A percentile compares a stretch with the other conserved stretches of the same genome.
Evolutionary conservation across 1,140 invertebrate genomes (phyloP).

Genomic region (Adoxophyes honmai): DNA sequence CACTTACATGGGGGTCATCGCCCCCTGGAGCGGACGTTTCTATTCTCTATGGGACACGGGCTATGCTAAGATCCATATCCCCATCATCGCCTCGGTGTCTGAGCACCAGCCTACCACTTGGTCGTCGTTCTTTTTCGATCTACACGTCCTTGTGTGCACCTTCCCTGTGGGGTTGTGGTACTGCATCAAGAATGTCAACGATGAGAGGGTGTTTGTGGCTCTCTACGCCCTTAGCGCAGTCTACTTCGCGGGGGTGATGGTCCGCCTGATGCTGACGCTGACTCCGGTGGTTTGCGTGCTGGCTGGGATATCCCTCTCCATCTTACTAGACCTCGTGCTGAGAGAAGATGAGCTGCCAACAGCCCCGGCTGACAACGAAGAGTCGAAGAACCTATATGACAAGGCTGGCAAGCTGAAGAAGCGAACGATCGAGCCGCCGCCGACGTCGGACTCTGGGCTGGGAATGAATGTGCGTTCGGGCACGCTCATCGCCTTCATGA

Average conservation of each 20-base stretch:
- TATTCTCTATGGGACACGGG: slow-evolving; percentile 99
- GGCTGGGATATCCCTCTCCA: slow-evolving; percentile 96
- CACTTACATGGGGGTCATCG: slow-evolving; percentile 95
- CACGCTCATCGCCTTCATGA: slow-evolving; percentile 92
- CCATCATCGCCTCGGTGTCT: slow-evolving; percentile 99
- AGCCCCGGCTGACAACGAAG: slow-evolving; percentile 37
- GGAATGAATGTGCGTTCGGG: slow-evolving; percentile 95
- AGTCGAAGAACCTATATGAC: slow-evolving; percentile 57
- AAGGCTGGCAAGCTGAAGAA: slow-evolving; percentile 91
- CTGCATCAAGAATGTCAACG: slow-evolving; percentile 98
- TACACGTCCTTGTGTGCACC: slow-evolving; percentile 97
- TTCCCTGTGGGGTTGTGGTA: slow-evolving; percentile 99
- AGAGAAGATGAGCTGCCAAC: slow-evolving; percentile 83
- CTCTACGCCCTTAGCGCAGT: slow-evolving; percentile 98
- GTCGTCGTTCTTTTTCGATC: slow-evolving; percentile 99
- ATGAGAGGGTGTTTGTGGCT: slow-evolving; percentile 98
- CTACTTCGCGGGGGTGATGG: slow-evolving; percentile 99
- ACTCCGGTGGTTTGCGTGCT: slow-evolving; percentile 99
- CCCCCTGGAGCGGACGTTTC: slow-evolving; percentile 99
- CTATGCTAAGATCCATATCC: slow-evolving; percentile 99
- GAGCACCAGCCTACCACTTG: slow-evolving; percentile 99
- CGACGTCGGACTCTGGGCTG: slow-evolving; percentile 80
- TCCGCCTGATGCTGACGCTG: slow-evolving; percentile 97
- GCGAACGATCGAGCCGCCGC: slow-evolving; percentile 86
- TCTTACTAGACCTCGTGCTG: slow-evolving; percentile 91